Evolutionary conservation across 2,797 vertebrate species (phyloP), one percentile per base, ranked within the genome.

Genomic region (Darevskia mixta): DNA sequence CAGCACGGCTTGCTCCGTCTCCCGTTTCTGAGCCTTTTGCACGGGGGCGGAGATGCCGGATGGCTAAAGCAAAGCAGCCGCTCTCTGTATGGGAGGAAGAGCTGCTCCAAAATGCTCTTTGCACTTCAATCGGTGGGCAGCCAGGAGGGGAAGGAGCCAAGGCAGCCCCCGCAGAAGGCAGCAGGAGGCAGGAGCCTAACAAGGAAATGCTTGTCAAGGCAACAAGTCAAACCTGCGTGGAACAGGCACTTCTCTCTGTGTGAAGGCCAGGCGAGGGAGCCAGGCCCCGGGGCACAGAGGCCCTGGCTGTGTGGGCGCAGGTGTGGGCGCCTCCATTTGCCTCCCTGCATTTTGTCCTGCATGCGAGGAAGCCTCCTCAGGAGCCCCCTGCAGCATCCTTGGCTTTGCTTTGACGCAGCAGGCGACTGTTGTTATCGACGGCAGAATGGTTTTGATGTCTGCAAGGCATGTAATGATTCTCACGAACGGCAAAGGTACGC

Each of bases 1-100:
- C n/a, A 15, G 67, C 45, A 32, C 17, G 0, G 71, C 41, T 27
- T 35, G 20, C 25, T 3, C n/a, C n/a, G n/a, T 29, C 83, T 77
- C 32, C 76, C 61, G 8, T n/a, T 7, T 64, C 1, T 73, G 8
- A 20, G n/a, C 13, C 32, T n/a, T 91, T 80, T 88, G 90, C 80
- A 82, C 89, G 88, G 90, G 82, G 80, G 86, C 80, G 79, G 45
- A 77, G 71, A 38, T 41, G 18, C 90, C 86, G 90, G 66, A 85
- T 84, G n/a, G 81, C 90, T 88, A 79, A 85, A 82, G 87, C 82
- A 87, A 91, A 87, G 88, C 82, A 41, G 82, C 58, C 35, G 20
- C 61, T 41, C 10, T 25, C 78, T 8, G 20, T 7, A 35, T 87
- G 66, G 41, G 29, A 55, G 77, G 79, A 66, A 43, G 3, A 20